Base-by-base conservation (phyloP, 2,113 vertebrate species). In the rabbit (Oryctolagus cuniculus) region DNA sequence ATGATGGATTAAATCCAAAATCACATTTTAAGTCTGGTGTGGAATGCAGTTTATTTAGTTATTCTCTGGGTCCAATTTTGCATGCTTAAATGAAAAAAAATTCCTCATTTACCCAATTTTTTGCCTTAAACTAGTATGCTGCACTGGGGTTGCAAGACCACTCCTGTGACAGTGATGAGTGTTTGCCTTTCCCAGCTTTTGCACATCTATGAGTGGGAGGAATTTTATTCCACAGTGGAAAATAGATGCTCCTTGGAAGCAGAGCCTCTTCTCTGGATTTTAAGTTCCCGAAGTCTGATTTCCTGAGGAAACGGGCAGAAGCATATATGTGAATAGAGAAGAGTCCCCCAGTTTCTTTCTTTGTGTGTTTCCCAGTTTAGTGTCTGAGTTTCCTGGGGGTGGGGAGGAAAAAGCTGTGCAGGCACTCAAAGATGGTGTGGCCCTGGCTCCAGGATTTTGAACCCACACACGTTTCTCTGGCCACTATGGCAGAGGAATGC, bases 1-100 rank as follows among this genome's bases (percentile, higher is more conserved):
- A 86, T 3, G 83, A 49, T 27, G 80, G 38, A 89, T 70, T 91
- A 89, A 36, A 78, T 91, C 87, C 79, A 78, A 69, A 89, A 88
- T 64, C 36, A 5, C 1, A 58, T 84, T 51, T 95, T 53, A 84
- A 44, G 31, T 0, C 0, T 13, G 29, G 13, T 53, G 66, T 64
- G 24, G 27, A 16, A 75, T 64, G 74, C 3, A 64, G 29, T 29
- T 55, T 87, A 51, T 63, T 90, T n/a, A 81, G 11, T 51, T 74
- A 53, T 31, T 36, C 36, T 69, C 79, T 88, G 27, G 19, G 36
- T 79, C 29, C 91, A 53, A 22, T 84, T 95, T 75, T 38, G 51
- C 29, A 55, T 17, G 38, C 49, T 85, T 51, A 29, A 38, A 38
- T 38, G 6, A 81, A 78, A 0, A 36, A 31, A 61, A 75, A 10